Evolutionary conservation across 2,113 vertebrate species (phyloP).

Genomic region (Empidonax traillii): DNA sequence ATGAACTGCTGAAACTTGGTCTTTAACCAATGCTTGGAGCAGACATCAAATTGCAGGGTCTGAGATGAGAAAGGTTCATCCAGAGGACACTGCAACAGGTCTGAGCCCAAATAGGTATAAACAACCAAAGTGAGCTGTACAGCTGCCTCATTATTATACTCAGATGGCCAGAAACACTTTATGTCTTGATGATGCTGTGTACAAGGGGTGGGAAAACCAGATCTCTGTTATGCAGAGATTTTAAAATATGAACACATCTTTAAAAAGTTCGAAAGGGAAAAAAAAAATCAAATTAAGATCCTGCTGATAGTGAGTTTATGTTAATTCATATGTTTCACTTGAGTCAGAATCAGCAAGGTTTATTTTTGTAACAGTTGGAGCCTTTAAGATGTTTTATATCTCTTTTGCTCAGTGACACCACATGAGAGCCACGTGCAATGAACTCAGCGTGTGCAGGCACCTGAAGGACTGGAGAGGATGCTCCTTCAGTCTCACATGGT

Average conservation of each 20-base stretch:
- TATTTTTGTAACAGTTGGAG: conserved; percentile 23
- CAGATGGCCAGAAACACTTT: conserved; percentile 52
- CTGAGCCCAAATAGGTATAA: conserved; percentile 52
- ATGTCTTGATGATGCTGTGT: not conserved
- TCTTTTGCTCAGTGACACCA: not conserved
- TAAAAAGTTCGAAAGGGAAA: not conserved
- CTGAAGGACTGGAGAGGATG: not conserved
- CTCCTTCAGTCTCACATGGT: rapidly evolving
- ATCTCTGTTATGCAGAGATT: not conserved
- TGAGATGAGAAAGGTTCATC: conserved; percentile 31
- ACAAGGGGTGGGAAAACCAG: not conserved
- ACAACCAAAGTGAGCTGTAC: conserved; percentile 35
- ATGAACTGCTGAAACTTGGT: conserved; percentile 47
- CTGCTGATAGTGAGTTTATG: conserved; percentile 30
- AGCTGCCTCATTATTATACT: conserved; percentile 59
- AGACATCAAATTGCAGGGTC: conserved; percentile 52
- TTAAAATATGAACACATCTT: not conserved
- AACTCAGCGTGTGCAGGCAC: not conserved
- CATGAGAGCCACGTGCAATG: not conserved
- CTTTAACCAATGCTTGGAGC: conserved; percentile 49
- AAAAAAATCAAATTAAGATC: conserved; percentile 29
- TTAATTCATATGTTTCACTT: conserved; percentile 12
- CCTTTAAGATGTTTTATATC: not conserved
- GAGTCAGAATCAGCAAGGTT: conserved; percentile 44
- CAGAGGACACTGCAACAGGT: conserved; percentile 45